phyloP scores from a whole-genome alignment of 2,888 invertebrate genomes.

The Rhagonycha lutea region DNA sequence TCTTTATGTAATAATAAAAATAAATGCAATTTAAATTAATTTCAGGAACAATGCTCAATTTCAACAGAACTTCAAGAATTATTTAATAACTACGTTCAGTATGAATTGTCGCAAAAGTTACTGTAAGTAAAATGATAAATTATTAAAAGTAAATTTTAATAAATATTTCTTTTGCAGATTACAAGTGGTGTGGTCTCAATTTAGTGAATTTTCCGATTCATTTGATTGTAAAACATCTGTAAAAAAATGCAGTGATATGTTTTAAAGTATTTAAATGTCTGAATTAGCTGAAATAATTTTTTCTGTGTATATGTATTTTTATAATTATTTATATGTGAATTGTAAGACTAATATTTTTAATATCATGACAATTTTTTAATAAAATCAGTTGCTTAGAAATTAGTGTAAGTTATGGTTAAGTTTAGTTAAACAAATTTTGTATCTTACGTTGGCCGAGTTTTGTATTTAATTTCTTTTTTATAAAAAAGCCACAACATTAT shows the following conservation, averaged over 20 bases:
- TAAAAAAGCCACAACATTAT: not conserved
- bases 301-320: not conserved
- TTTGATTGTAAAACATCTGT: slow-evolving; percentile 39
- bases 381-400: not conserved
- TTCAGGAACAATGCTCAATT: slow-evolving; percentile 52
- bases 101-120: slow-evolving; percentile 49
- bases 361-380: not conserved
- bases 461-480: not conserved
- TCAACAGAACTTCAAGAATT: slow-evolving; percentile 50
- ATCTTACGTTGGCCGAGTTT: not conserved
- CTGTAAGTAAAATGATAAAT: slow-evolving; percentile 46
- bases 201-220: slow-evolving; percentile 44
- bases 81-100: slow-evolving; percentile 50
- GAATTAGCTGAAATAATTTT: not conserved
- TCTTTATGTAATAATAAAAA: not conserved
- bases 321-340: not conserved
- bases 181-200: slow-evolving; percentile 45
- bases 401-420: not conserved
- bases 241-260: slow-evolving; percentile 39
- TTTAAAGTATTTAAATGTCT: slow-evolving; percentile 23
- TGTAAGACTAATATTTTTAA: not conserved
- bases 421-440: not conserved
- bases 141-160: not conserved
- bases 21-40: slow-evolving; percentile 29
- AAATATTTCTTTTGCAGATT: slow-evolving; percentile 45